Base-by-base conservation (phyloP, 2,888 invertebrate genomes). In the Rhabditophanes sp. region DNA sequence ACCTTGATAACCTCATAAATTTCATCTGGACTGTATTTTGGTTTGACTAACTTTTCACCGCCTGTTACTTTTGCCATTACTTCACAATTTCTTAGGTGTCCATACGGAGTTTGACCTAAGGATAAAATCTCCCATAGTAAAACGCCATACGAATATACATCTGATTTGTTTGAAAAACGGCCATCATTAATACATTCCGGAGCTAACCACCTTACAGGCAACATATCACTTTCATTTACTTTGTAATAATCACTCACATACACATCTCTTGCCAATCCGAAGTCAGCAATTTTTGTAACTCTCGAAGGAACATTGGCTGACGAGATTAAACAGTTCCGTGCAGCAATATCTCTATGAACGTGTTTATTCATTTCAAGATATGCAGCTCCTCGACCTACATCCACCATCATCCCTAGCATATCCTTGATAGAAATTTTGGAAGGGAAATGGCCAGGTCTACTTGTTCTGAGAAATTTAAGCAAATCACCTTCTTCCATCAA, bases 191-290 rank as follows among this genome's bases (percentile, higher is more conserved):
- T 70, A 16, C 87, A 84, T 68, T 96, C 96, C 1, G 90, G 90
- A 0, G 88, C 79, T 88, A 96, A 90, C 93, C 93, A 93, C 24
- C 88, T 74, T 5, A 93, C 85, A 2, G 90, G 93, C 31, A 93
- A 67, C 27, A 88, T 69, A 1, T 87, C 80, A 70, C 74, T 74
- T 2, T 82, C 81, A 68, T 85, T 85, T 67, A 90, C 88, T 44
- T 88, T 75, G 64, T 93, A 96, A 64, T 93, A 96, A 66, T 93
- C 90, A 21, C 82, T 87, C 66, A 84, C 83, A 68, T 90, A 90
- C 44, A 93, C 83, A 66, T 93, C 90, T 42, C 93, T 73, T 0
- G 93, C 88, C 6, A 96, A 72, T 0, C 93, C 93, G 66, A 93
- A 93, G 68, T 93, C 93, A 0, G 47, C 90, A 35, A 87, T 84